phyloP scores from a whole-genome alignment of 2,888 invertebrate genomes.

The Pyrochroa serraticornis region DNA sequence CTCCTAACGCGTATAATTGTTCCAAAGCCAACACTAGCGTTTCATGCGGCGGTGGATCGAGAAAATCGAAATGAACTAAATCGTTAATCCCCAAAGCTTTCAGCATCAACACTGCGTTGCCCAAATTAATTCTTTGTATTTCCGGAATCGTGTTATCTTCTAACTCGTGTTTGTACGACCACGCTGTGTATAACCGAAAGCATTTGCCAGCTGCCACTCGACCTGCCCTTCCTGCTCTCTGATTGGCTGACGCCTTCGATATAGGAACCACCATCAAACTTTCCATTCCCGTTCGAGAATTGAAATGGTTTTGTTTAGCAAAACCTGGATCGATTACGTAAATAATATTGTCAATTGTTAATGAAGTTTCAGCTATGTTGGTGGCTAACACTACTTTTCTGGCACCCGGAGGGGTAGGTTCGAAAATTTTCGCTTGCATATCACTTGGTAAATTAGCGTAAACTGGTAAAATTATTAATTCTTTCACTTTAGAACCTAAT shows the following conservation, averaged over 20 bases:
- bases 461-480: constrained; percentile 91
- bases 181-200: constrained; percentile 96
- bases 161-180: constrained; percentile 98
- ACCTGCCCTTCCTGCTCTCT: constrained; percentile 94
- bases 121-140: constrained; percentile 96
- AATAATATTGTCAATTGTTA: constrained; percentile 98
- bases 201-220: constrained; percentile 97
- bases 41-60: constrained; percentile 97
- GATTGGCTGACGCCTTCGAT: constrained; percentile 97
- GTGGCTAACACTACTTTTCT: constrained; percentile 97
- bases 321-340: constrained; percentile 99
- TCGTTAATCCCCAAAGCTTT: constrained; percentile 98
- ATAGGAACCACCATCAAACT: constrained; percentile 98
- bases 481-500: constrained; percentile 91
- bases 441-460: constrained; percentile 99
- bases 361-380: constrained; percentile 98
- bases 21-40: constrained; percentile 85
- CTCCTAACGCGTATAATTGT: constrained; percentile 96
- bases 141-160: constrained; percentile 98
- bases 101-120: constrained; percentile 95
- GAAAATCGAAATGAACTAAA: constrained; percentile 95
- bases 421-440: constrained; percentile 98
- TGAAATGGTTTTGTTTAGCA: constrained; percentile 98
- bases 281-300: constrained; percentile 98
- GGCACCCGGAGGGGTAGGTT: constrained; percentile 95